Evolutionary conservation across 2,797 vertebrate genomes (phyloP).

Genomic region (Chelmon rostratus): DNA sequence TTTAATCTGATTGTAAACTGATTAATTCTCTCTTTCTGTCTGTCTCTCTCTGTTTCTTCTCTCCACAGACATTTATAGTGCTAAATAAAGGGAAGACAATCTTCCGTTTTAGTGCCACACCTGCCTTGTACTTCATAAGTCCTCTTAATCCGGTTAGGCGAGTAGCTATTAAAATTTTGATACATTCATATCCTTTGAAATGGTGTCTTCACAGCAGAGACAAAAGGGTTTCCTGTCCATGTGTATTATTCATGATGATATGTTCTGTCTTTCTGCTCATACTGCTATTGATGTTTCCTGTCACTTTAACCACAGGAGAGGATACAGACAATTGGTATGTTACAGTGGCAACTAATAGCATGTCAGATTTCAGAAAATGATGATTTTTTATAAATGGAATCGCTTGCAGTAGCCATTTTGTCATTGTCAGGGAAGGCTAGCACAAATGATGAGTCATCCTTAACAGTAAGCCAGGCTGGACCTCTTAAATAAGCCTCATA

Average conservation of each 20-base stretch:
- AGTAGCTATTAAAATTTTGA: slow-evolving; percentile 99
- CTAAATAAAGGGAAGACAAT: slow-evolving; percentile 99
- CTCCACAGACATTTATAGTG: slow-evolving; percentile 99
- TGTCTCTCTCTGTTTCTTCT: slow-evolving; percentile 84
- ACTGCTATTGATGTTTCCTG: slow-evolving; percentile 54
- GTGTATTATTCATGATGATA: slow-evolving; percentile 75
- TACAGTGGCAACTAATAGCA: background rate
- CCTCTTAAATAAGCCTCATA: slow-evolving; percentile 32
- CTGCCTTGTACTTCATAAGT: slow-evolving; percentile 99
- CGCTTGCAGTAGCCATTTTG: slow-evolving; percentile 59
- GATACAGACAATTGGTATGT: slow-evolving; percentile 18
- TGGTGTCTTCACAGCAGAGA: slow-evolving; percentile 62
- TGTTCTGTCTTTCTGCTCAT: slow-evolving; percentile 53
- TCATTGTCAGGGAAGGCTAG: slow-evolving; percentile 43
- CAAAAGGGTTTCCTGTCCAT: slow-evolving; percentile 66
- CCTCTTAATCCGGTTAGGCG: slow-evolving; percentile 97
- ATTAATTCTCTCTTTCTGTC: slow-evolving; percentile 47
- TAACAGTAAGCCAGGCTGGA: slow-evolving; percentile 48
- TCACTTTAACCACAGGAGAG: slow-evolving; percentile 37
- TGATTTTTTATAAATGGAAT: background rate
- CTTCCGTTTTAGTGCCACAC: slow-evolving; percentile 99
- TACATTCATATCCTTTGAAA: slow-evolving; percentile 99
- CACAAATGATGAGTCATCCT: slow-evolving; percentile 71
- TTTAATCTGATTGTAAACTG: slow-evolving; percentile 24
- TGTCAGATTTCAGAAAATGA: slow-evolving; percentile 9